Conservation (phyloP, 2,797 vertebrate genomes). For the Lepus oiostolus region DNA sequence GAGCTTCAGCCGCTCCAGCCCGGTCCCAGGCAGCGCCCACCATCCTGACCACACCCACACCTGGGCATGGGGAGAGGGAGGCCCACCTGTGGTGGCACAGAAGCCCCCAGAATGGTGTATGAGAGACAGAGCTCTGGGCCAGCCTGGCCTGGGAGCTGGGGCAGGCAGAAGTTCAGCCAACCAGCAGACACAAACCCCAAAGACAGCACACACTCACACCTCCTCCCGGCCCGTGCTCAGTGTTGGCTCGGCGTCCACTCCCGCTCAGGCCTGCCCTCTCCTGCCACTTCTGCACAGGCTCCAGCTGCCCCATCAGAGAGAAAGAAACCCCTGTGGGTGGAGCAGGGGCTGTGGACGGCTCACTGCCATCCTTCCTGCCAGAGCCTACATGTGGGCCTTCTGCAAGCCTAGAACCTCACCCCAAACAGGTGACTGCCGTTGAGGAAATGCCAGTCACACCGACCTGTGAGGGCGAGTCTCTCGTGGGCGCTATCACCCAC, state of each 20-base stretch:
- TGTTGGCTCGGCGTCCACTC: neutral
- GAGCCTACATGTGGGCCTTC: neutral
- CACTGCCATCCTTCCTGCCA: neutral
- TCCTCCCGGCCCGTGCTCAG: neutral
- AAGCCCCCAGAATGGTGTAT: neutral
- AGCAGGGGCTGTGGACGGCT: accelerated
- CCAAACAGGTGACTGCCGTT: neutral
- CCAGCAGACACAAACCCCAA: neutral
- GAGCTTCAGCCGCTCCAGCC: neutral
- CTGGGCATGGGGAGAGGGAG: neutral
- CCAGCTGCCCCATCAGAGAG: neutral
- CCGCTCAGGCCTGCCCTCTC: neutral
- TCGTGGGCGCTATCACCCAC: neutral
- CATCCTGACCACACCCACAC: neutral
- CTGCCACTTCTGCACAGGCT: neutral
- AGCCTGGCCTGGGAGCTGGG: too few relatives aligned
- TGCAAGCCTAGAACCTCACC: neutral
- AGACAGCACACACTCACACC: neutral
- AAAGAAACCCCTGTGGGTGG: neutral
- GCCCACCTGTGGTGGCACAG: neutral
- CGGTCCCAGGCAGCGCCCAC: neutral
- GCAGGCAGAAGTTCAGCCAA: neutral
- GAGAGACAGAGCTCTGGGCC: neutral
- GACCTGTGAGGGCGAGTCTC: neutral
- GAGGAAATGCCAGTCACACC: neutral